These are phyloP conservation scores for Centruroides sculpturatus DNA, from an alignment of 1,140 invertebrate genomes.

Conservation along the genomic window DNA sequence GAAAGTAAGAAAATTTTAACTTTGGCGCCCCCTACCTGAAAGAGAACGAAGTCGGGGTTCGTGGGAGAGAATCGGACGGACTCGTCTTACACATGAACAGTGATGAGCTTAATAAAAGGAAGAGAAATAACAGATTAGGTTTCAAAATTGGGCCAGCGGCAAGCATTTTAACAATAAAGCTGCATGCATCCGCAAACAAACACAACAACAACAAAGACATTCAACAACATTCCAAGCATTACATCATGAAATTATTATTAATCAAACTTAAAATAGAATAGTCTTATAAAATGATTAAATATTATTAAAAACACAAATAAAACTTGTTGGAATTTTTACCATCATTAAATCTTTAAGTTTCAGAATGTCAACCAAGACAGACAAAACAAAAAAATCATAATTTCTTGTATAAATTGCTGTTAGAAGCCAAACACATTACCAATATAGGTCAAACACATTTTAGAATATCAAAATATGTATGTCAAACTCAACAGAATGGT, in stretches of 20 bases:
- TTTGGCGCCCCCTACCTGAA: conserved; percentile 8
- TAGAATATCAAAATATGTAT: too few relatives aligned
- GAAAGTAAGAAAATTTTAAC: not conserved
- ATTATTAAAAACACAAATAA: too few relatives aligned
- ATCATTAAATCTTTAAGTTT: too few relatives aligned
- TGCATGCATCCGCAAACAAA: conserved; percentile 3
- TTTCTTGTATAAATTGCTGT: too few relatives aligned
- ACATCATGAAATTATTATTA: not conserved
- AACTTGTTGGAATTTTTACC: too few relatives aligned
- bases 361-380: too few relatives aligned
- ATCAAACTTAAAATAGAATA: too few relatives aligned
- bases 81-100: conserved; percentile 3
- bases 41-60: conserved; percentile 3
- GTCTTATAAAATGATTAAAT: too few relatives aligned
- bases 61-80: conserved; percentile 6
- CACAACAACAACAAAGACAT: not conserved
- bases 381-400: too few relatives aligned
- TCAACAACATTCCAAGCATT: not conserved
- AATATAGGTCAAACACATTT: too few relatives aligned
- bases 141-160: not conserved
- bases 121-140: not conserved
- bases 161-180: not conserved
- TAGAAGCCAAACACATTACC: too few relatives aligned
- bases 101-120: conserved; percentile 4
- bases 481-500: too few relatives aligned